Base-by-base conservation (phyloP, 1,140 invertebrate genomes). In the Drosophila novamexicana region DNA sequence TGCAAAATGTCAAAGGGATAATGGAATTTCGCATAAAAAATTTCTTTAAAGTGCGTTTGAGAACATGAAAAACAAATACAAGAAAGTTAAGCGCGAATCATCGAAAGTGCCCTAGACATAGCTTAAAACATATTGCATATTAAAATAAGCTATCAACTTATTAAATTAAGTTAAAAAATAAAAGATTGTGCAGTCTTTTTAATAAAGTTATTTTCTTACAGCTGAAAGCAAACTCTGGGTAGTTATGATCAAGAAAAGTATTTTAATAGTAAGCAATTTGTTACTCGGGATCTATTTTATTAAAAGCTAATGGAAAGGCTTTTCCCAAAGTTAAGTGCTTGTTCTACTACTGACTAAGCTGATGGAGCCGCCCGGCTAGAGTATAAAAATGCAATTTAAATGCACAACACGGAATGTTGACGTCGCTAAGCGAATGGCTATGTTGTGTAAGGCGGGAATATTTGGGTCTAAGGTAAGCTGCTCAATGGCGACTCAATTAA, bases 1-100 rank as follows among this genome's bases (percentile, higher is more conserved):
- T 44, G 59, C 68, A 64, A 89, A 86, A 83, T 80, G 83, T 88
- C 83, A 88, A 88, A 89, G 54, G 76, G 58, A 83, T 88, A 88
- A 88, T 71, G 78, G 75, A 85, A 85, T 81, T 86, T 81, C 39
- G 18, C 62, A 57, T 44, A 58, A 29, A 84, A 74, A 65, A 53
- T 62, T 44, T 42, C 54, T n/a, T 40, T 44, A 61, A 75, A 79
- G 65, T 47, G 49, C 71, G 71, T 68, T 68, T 14, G 9, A 56
- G 32, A 12, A 65, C 10, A 40, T 37, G 39, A 56, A 42, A 22
- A 32, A 29, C 6, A 1, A 8, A 2, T 44, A 16, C 10, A 6
- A 34, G 0, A 40, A 53, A 42, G n/a, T 29, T 40, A 12, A 42
- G 7, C n/a, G n/a, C 49, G 9, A 64, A 37, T 18, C n/a, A 29